A percentile compares a stretch with the other conserved stretches of the same genome.
These are phyloP conservation scores for Haliclystus octoradiatus DNA, from an alignment of 30 jellyfish, hydroid and myxozoan genomes.

Conservation along the genomic window DNA sequence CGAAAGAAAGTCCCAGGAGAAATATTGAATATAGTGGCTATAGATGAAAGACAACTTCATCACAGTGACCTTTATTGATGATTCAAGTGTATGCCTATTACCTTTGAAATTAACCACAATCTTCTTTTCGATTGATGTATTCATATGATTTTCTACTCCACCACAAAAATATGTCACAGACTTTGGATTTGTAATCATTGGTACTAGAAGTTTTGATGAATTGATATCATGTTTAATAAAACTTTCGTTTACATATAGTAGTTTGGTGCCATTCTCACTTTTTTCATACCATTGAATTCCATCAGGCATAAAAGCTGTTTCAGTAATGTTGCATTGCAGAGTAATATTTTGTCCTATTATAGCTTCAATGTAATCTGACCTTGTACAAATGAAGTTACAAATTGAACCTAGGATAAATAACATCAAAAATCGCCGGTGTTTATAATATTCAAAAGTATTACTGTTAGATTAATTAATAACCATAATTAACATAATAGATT, in stretches of 20 bases:
- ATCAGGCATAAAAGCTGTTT: background rate
- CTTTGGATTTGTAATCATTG: background rate
- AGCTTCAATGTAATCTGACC: background rate
- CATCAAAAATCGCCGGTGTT: background rate
- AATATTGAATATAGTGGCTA: too few species aligned
- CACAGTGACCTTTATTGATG: too few species aligned
- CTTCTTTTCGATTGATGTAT: background rate
- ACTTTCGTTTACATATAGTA: background rate
- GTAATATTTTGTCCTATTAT: background rate
- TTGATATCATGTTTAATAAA: too few species aligned
- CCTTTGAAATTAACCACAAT: background rate
- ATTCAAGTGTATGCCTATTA: background rate
- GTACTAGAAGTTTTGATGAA: background rate
- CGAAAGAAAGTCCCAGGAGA: too few species aligned
- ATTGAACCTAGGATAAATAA: background rate
- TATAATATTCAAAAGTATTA: background rate
- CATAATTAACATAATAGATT: too few species aligned
- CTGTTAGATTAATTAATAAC: background rate
- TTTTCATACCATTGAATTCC: background rate
- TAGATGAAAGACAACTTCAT: too few species aligned
- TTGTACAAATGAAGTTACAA: background rate
- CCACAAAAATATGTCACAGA: background rate
- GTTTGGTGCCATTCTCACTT: background rate
- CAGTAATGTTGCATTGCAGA: background rate
- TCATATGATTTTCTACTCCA: background rate